phyloP scores from a whole-genome alignment of 2,797 vertebrate species.

The Sylvilagus floridanus region DNA sequence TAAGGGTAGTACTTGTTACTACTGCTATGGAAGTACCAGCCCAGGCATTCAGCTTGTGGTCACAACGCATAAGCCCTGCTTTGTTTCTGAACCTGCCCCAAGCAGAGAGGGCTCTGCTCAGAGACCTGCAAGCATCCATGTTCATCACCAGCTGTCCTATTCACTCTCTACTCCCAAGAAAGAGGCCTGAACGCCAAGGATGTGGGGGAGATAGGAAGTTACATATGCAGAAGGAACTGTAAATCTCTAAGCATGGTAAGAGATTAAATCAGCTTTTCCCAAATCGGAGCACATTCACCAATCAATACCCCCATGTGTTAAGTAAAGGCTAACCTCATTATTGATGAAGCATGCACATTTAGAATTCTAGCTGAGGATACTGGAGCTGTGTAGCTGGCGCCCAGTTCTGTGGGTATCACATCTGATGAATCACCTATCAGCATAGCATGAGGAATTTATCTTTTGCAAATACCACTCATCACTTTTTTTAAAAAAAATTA shows the following conservation, averaged over 20 bases:
- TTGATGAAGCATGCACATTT: constrained; percentile 25
- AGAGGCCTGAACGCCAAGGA: neutral
- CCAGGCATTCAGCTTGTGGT: neutral
- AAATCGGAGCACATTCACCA: constrained; percentile 40
- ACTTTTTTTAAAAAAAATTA: neutral
- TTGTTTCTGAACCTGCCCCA: neutral
- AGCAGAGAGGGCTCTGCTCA: neutral
- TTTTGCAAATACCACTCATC: neutral
- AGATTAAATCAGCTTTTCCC: constrained; percentile 28
- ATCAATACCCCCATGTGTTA: constrained; percentile 26
- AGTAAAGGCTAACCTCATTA: neutral
- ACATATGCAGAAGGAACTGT: neutral
- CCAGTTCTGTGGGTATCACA: neutral
- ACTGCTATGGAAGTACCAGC: neutral
- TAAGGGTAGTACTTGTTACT: neutral
- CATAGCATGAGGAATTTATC: neutral
- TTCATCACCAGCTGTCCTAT: neutral
- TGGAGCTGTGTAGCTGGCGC: neutral
- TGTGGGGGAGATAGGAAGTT: neutral
- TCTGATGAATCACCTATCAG: neutral
- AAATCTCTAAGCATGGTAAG: neutral
- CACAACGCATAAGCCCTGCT: neutral
- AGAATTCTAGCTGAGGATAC: neutral
- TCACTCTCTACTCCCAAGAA: neutral
- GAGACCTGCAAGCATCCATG: neutral